Evolutionary conservation across 2,888 invertebrate species (phyloP), one percentile per base, ranked within the genome.

Genomic region (Altica lythri): DNA sequence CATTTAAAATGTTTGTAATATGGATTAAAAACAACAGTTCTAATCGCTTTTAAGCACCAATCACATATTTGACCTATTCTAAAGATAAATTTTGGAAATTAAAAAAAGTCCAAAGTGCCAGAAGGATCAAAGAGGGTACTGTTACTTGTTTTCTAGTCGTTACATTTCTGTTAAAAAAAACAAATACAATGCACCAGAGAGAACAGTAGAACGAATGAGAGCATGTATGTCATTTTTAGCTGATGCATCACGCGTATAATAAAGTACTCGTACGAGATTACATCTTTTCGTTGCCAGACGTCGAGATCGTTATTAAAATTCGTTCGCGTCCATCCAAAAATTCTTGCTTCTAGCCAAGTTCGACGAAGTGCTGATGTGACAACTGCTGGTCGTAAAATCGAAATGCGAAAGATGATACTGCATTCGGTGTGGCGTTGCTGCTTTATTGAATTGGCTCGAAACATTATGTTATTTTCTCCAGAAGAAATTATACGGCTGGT

Each of bases 351-450:
- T 58, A 60, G 58, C 51, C 60, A 13, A 63, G 60, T 14, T 25
- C 43, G 9, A 37, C 60, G 54, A 55, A 61, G 62, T 66, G 69
- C 67, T 69, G 68, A 69, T 67, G 69, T 63, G 67, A 68, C 65
- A 68, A 68, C 62, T 64, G 63, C 62, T 56, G 63, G 58, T 67
- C 68, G 62, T 68, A 68, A 68, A 69, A 68, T 61, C 61, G 58
- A 52, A 62, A 60, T 42, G 48, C 50, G 22, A 25, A 30, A 12
- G 35, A 46, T 38, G 38, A 38, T 19, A 19, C 19, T 38, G 27
- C 9, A n/a, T 8, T 27, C 27, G n/a, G 9, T n/a, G n/a, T 30
- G 30, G 30, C 30, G 13, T 40, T 57, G 52, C 38, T 46, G 13
- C 4, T 35, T 34, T 16, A 34, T 17, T 18, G 19, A 29, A 17